Evolutionary conservation across 2,888 invertebrate genomes (phyloP).

Genomic region (Kryphioiulus occultus): DNA sequence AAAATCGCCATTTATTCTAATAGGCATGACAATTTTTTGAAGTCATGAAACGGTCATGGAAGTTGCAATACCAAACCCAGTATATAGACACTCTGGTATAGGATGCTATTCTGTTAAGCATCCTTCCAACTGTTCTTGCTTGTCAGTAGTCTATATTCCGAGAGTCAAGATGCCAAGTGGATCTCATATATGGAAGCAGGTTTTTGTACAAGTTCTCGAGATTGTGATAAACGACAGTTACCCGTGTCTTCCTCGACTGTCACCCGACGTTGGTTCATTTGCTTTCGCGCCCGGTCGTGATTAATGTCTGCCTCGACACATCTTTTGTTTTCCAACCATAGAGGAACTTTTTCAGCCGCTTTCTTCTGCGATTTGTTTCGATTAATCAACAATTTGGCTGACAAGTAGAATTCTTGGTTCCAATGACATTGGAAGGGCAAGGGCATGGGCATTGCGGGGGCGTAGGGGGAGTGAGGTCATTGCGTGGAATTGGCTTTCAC

Average conservation of each 20-base stretch:
- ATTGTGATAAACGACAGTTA: conserved; percentile 49
- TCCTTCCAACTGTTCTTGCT: not conserved
- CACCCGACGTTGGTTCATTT: conserved; percentile 29
- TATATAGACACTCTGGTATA: too few species aligned
- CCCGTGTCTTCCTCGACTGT: conserved; percentile 32
- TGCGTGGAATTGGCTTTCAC: not conserved
- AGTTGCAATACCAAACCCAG: too few species aligned
- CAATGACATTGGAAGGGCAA: not conserved
- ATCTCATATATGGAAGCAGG: not conserved
- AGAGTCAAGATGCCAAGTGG: not conserved
- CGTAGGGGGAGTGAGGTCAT: not conserved
- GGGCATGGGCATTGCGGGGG: not conserved
- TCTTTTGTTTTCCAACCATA: not conserved
- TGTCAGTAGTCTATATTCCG: not conserved
- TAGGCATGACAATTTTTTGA: too few species aligned
- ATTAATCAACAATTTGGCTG: conserved; percentile 43
- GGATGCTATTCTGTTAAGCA: not conserved
- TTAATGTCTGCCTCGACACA: conserved; percentile 43
- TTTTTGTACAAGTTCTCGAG: not conserved
- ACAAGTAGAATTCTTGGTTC: conserved; percentile 17
- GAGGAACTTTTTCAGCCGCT: not conserved
- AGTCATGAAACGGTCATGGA: too few species aligned
- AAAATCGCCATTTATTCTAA: too few species aligned
- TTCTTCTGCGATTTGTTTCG: conserved; percentile 41
- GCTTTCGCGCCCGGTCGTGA: conserved; percentile 37